Base-by-base conservation (phyloP, 2,888 invertebrate genomes). In the Melanostoma scalare region DNA sequence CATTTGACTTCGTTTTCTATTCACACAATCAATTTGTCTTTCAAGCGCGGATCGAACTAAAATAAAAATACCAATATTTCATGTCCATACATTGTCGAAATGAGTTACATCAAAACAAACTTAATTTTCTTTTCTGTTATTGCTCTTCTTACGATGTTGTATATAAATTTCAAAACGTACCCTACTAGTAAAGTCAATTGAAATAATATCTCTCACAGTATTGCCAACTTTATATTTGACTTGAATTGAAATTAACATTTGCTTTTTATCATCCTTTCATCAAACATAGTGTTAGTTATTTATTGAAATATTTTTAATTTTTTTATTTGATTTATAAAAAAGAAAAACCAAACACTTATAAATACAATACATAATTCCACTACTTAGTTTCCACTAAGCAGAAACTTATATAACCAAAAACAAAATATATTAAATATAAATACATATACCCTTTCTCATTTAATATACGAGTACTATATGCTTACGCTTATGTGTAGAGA, bases 371-470 rank as follows among this genome's bases (percentile, higher is more conserved):
- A 38, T 40, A 52, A 67, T 20, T 20, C 20, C 20, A 20, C 20
- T 20, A 20, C 20, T 20, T 30, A 20, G 71, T 82, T 77, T 77
- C 73, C 68, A 77, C 82, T 69, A 82, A 73, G 69, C 77, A 82
- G 73, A 77, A 73, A 69, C 76, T 3, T 44, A 53, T 67, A 65
- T 55, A 55, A 76, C 60, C 52, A 50, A 46, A 48, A 48, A 46
- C 40, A 67, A 58, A 55, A 73, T 48, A 74, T 40, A 61, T 35
- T 63, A 73, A 72, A 61, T 55, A 75, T 53, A 63, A 38, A 73
- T 58, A 75, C n/a, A 71, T 55, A 77, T 67, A 77, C 55, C 77
- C 72, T 44, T 20, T 69, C 61, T 73, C 4, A 77, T 73, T 82
- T 82, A n/a, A 58, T 58, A 77, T 67, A 61, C 8, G 33, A 46